Percentiles rank a stretch among this genome's conserved stretches.
These are phyloP conservation scores for Oryzias javanicus DNA, from an alignment of 2,113 vertebrate species.

Conservation along the genomic window DNA sequence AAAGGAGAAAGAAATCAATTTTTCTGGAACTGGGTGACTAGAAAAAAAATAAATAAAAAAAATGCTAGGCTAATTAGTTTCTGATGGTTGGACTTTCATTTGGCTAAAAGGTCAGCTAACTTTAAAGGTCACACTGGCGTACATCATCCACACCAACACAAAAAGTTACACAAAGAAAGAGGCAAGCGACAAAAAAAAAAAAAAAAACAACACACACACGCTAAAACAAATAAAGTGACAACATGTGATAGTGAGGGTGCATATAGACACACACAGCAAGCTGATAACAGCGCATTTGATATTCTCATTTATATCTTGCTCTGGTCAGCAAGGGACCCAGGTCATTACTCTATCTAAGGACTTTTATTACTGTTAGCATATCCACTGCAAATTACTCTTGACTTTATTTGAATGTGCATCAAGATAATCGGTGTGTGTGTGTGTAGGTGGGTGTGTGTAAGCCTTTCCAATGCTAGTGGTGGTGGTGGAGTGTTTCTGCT, in stretches of 20 bases:
- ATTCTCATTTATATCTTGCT: slow-evolving; percentile 56
- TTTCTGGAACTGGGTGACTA: slow-evolving; percentile 48
- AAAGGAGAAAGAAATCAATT: slow-evolving; percentile 37
- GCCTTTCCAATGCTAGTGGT: slow-evolving; percentile 12
- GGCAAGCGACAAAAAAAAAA: slow-evolving; percentile 33
- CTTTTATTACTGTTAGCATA: slow-evolving; percentile 64
- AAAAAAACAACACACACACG: slow-evolving; percentile 11
- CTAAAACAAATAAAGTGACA: slow-evolving; percentile 33
- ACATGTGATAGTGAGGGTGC: neutral
- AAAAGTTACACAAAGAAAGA: slow-evolving; percentile 29
- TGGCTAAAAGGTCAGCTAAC: slow-evolving; percentile 72
- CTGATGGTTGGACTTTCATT: slow-evolving; percentile 71
- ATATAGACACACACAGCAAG: slow-evolving; percentile 6
- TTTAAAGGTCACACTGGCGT: slow-evolving; percentile 69
- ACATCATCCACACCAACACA: slow-evolving; percentile 38
- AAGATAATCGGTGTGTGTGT: slow-evolving; percentile 31
- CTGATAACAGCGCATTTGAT: slow-evolving; percentile 53
- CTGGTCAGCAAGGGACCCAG: slow-evolving; percentile 56
- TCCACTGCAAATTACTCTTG: slow-evolving; percentile 69
- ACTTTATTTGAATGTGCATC: slow-evolving; percentile 71
- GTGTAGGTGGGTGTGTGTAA: slow-evolving; percentile 20
- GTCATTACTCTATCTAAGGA: slow-evolving; percentile 70
- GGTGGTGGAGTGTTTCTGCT: neutral
- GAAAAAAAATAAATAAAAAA: no score
- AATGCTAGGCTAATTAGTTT: slow-evolving; percentile 74